Base-by-base conservation (phyloP, 2,113 vertebrate species). In the Melierax canorus region DNA sequence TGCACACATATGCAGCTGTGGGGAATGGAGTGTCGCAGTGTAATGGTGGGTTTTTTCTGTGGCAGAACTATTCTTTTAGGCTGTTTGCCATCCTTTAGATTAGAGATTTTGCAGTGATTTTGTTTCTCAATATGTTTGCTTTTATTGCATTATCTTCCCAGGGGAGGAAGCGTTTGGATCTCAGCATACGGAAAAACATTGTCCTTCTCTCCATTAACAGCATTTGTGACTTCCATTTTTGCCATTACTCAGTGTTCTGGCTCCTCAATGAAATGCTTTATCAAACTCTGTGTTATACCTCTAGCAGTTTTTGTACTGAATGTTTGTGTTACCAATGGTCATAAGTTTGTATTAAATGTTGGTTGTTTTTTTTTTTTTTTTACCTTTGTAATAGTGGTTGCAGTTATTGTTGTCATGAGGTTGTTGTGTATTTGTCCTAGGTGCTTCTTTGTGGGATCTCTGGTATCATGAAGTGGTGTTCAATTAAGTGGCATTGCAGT, bases 241-340 rank as follows among this genome's bases (percentile, higher is more conserved):
- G 3, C 10, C 1, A 0, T 11, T 46, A 5, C 1, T 32, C 4
- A 1, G 1, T 23, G 2, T 34, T 16, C 1, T 36, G 11, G 0
- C 0, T 62, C 5, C 1, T 56, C 22, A 80, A 41, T 74, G 60
- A 80, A 92, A 38, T n/a, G 3, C 2, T 11, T 23, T 73, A n/a
- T 46, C 0, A 10, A 11, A 9, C 13, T 53, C 1, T 36, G 3
- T 1, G 1, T 24, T 72, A 2, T 8, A 3, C 2, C 41, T 1
- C 2, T 3, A 19, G 50, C 3, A 1, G 2, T 36, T 91, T 38
- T 58, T 2, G 2, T 27, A 11, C 1, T 7, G 1, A 1, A 0
- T 10, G 41, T 66, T 51, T n/a, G 4, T 21, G 3, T 58, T 29
- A 1, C 1, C 55, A 0, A 0, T 39, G 4, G 1, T 29, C 1